Base-by-base conservation (phyloP, 2,113 vertebrate species). In the Raja brachyura region DNA sequence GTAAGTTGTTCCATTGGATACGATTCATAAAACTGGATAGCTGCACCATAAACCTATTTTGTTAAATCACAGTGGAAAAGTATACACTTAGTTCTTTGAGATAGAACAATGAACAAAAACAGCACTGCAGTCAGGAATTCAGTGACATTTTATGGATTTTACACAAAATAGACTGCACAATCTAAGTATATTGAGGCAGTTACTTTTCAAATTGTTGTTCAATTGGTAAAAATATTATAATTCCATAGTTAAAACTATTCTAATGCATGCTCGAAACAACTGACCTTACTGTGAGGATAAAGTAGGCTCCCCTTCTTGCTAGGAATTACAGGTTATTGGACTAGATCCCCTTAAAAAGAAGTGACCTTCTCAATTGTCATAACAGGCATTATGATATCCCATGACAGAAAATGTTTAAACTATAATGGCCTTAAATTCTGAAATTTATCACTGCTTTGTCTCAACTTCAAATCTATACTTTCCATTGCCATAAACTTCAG, bases 21-120 rank as follows among this genome's bases (percentile, higher is more conserved):
- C 4, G 97, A 96, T 94, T 99, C 99, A 85, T 98, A 99, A 96
- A 99, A 99, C 95, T 99, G 99, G 95, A 99, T 98, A 93, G 98
- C 99, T 93, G 99, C 97, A 93, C 99, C 99, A 5, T 99, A 99
- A 76, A 99, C 98, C 99, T 99, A 94, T 4, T 94, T 77, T 79
- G 93, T 63, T 77, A 22, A 14, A 63, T 61, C 48, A 93, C 20
- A 56, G 31, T 9, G 61, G 3, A 93, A 94, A 31, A 81, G 90
- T 93, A 78, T 39, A 94, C 4, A 94, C 66, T 18, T 83, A 63
- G 93, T 28, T 1, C 93, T 18, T 33, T 0, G 0, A 14, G 85
- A 13, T 88, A 88, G 61, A 31, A 59, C 16, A 14, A 1, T 48
- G 39, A 88, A 63, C n/a, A 31, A 11, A n/a, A 18, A 63, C 14